Conservation (phyloP, 2,888 invertebrate species). For the Dastarcus helophoroides region DNA sequence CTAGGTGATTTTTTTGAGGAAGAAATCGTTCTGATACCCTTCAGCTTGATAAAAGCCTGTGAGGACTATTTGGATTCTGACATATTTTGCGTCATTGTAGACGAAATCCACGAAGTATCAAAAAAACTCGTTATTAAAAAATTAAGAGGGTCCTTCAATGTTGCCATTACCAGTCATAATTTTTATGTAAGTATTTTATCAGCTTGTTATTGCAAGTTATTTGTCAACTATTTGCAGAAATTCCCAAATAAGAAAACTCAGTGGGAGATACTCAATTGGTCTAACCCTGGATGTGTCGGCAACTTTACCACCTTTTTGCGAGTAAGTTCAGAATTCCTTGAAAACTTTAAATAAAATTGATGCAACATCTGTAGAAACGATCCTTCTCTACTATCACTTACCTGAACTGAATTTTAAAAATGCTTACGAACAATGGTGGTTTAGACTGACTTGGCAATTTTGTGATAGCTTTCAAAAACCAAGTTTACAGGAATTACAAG, state of each 20-base stretch:
- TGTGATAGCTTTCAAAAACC: constrained; percentile 24
- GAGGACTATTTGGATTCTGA: constrained; percentile 18
- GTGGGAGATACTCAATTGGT: constrained; percentile 32
- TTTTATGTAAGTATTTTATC: constrained; percentile 26
- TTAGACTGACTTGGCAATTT: constrained; percentile 28
- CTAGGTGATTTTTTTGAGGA: too few species aligned
- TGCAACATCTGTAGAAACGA: too few species aligned
- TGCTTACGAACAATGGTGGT: constrained; percentile 28
- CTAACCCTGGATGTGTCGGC: constrained; percentile 25
- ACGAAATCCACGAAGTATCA: constrained; percentile 26
- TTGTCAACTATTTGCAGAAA: constrained; percentile 17
- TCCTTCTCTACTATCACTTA: too few species aligned
- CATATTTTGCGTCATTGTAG: constrained; percentile 25
- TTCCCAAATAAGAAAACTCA: constrained; percentile 28
- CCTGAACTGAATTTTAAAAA: constrained; percentile 17
- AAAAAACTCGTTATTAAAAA: constrained; percentile 23
- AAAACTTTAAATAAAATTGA: not conserved
- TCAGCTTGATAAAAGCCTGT: constrained; percentile 21
- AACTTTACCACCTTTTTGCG: constrained; percentile 22
- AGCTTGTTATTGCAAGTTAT: not conserved
- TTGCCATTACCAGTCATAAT: constrained; percentile 28
- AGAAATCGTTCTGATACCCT: constrained; percentile 21
- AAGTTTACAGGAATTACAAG: constrained; percentile 17
- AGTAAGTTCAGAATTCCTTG: too few species aligned
- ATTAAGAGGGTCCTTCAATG: constrained; percentile 24